Conservation (phyloP, 2,888 invertebrate genomes). For the Drosophila vallismaia region DNA sequence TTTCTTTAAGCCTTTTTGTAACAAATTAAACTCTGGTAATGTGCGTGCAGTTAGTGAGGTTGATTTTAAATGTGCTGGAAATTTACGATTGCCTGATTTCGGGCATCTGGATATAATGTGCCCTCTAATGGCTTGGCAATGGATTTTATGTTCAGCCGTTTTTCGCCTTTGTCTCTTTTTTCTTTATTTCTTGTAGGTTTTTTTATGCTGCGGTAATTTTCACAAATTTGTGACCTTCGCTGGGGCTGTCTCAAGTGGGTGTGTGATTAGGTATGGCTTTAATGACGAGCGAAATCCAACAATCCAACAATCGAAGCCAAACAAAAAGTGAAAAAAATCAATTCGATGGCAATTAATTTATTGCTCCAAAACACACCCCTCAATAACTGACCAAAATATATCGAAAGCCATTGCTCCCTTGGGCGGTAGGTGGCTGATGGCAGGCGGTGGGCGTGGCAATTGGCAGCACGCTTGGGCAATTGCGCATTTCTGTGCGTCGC, state of each 20-base stretch:
- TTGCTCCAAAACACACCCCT: conserved; percentile 29
- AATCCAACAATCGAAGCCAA: conserved; percentile 5
- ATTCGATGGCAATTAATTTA: conserved; percentile 39
- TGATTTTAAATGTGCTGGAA: conserved; percentile 48
- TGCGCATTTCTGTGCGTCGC: conserved; percentile 74
- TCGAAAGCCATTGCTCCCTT: conserved; percentile 24
- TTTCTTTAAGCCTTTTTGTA: neutral
- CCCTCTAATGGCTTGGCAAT: conserved; percentile 71
- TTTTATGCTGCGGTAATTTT: conserved; percentile 35
- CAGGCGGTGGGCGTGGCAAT: conserved; percentile 13
- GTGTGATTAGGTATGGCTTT: conserved; percentile 10
- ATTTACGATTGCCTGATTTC: conserved; percentile 59
- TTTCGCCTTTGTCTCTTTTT: conserved; percentile 35
- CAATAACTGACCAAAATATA: conserved; percentile 21
- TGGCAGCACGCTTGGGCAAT: conserved; percentile 40
- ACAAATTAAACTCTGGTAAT: conserved; percentile 67
- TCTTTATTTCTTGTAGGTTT: conserved; percentile 12
- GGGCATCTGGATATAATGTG: conserved; percentile 66
- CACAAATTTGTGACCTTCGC: conserved; percentile 49
- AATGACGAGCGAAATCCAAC: conserved; percentile 20
- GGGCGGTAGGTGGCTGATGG: conserved; percentile 3
- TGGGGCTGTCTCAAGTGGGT: conserved; percentile 26
- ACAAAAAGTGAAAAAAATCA: conserved; percentile 38
- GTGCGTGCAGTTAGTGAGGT: conserved; percentile 59
- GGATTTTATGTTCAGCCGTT: conserved; percentile 62